Percentiles rank a stretch among this genome's conserved stretches.
phyloP scores from a whole-genome alignment of 2,888 invertebrate genomes.

The Melieria crassipennis region DNA sequence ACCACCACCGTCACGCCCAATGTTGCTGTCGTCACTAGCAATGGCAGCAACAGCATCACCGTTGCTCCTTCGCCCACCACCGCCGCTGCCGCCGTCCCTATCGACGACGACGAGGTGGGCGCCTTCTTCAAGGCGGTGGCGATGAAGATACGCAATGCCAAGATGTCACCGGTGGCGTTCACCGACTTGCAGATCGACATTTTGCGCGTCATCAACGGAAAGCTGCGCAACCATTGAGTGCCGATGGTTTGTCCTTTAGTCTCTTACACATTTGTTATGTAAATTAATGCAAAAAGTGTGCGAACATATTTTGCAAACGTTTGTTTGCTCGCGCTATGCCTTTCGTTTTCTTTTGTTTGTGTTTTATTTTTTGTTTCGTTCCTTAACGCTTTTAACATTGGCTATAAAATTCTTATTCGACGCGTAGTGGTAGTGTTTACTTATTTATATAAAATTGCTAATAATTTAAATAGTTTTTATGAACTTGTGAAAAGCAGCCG shows the following conservation, averaged over 20 bases:
- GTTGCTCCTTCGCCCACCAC: neutral
- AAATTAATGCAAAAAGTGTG: neutral
- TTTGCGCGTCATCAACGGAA: slow-evolving; percentile 58
- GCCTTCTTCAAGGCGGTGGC: slow-evolving; percentile 61
- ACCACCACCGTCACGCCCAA: slow-evolving; percentile 4
- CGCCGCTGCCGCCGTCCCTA: neutral
- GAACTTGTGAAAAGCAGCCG: too few species aligned
- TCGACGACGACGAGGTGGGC: slow-evolving; percentile 61
- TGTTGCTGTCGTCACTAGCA: slow-evolving; percentile 34
- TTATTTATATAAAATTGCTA: too few species aligned
- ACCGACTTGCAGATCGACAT: slow-evolving; percentile 63
- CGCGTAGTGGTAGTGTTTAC: too few species aligned
- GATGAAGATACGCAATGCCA: slow-evolving; percentile 62
- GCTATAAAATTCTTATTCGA: too few species aligned
- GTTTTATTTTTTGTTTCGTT: neutral
- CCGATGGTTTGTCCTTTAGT: neutral
- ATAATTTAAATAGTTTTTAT: too few species aligned
- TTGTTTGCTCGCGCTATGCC: neutral
- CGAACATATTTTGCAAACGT: neutral
- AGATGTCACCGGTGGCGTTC: slow-evolving; percentile 58
- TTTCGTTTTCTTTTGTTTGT: neutral
- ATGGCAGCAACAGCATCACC: slow-evolving; percentile 15
- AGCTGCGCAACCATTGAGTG: slow-evolving; percentile 54
- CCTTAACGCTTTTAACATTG: too few species aligned
- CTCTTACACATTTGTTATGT: neutral